A percentile compares a stretch with the other conserved stretches of the same genome.
These are phyloP conservation scores for Lates calcarifer DNA, from an alignment of 2,113 vertebrate genomes.

Conservation along the genomic window DNA sequence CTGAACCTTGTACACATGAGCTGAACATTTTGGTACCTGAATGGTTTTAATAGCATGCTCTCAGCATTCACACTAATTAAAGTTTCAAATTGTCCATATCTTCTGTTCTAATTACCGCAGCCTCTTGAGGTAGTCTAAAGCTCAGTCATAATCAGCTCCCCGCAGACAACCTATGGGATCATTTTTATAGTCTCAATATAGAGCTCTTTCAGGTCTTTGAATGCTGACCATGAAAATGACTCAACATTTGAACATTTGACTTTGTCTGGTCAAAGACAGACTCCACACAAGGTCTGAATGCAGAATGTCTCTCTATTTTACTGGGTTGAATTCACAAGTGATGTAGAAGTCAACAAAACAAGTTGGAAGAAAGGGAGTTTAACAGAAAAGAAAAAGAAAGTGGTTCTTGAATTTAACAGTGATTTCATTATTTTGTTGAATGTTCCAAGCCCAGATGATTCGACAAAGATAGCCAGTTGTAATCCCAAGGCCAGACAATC, in stretches of 20 bases:
- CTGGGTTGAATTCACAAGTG: background rate
- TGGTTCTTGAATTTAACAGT: background rate
- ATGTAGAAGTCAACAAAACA: background rate
- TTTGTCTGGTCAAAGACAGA: no score
- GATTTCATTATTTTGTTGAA: conserved; percentile 14
- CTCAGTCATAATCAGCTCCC: no score
- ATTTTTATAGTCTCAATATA: no score
- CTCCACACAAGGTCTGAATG: background rate
- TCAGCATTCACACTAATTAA: no score
- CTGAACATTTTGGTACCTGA: no score
- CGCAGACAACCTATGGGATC: no score
- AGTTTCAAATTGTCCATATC: no score
- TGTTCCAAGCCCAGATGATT: conserved; percentile 20
- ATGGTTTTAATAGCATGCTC: no score
- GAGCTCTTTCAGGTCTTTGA: background rate
- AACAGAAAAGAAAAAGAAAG: background rate
- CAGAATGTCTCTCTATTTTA: background rate
- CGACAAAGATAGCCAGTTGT: conserved; percentile 41
- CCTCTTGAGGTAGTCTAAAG: no score
- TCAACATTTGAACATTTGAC: background rate
- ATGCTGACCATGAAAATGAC: background rate
- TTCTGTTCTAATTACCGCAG: no score
- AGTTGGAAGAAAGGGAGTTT: background rate
- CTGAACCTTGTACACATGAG: no score
- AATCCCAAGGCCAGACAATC: conserved; percentile 67